Conservation (phyloP, 2,888 invertebrate genomes). For the Malacosoma neustria region DNA sequence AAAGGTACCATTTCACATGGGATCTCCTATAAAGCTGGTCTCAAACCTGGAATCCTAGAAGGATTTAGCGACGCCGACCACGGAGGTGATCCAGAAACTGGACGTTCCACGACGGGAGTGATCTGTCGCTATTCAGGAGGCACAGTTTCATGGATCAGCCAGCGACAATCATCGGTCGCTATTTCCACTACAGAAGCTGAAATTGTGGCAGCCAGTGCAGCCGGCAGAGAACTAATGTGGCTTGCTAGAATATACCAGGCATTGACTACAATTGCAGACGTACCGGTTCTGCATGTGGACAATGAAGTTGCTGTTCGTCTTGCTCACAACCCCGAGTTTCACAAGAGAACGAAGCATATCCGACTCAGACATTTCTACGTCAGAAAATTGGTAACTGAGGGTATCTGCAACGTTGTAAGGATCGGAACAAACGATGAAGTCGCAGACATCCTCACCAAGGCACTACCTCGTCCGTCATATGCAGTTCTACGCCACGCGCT, state of each 20-base stretch:
- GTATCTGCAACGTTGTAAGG: background rate
- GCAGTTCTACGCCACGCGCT: too few relatives aligned
- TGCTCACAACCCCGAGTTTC: constrained; percentile 5
- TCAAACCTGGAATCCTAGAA: background rate
- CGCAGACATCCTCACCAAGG: background rate
- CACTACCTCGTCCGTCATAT: background rate
- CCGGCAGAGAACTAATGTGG: constrained; percentile 23
- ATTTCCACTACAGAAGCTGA: constrained; percentile 28
- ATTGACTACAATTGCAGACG: background rate
- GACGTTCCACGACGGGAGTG: constrained; percentile 4
- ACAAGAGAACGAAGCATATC: constrained; percentile 6
- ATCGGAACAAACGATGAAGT: background rate
- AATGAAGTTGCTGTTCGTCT: constrained; percentile 3
- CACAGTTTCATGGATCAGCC: constrained; percentile 23
- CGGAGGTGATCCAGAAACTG: constrained; percentile 3
- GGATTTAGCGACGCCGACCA: constrained; percentile 6
- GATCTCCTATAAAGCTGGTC: constrained; percentile 1
- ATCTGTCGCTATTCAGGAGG: constrained; percentile 11
- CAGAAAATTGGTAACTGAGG: background rate
- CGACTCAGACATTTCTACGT: constrained; percentile 1
- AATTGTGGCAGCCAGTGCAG: constrained; percentile 23
- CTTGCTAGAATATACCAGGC: constrained; percentile 2
- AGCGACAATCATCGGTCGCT: constrained; percentile 22
- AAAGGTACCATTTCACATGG: constrained; percentile 1
- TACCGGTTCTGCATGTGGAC: background rate